Base-by-base conservation (phyloP, 2,888 invertebrate species). In the Lasioglossum lativentre region DNA sequence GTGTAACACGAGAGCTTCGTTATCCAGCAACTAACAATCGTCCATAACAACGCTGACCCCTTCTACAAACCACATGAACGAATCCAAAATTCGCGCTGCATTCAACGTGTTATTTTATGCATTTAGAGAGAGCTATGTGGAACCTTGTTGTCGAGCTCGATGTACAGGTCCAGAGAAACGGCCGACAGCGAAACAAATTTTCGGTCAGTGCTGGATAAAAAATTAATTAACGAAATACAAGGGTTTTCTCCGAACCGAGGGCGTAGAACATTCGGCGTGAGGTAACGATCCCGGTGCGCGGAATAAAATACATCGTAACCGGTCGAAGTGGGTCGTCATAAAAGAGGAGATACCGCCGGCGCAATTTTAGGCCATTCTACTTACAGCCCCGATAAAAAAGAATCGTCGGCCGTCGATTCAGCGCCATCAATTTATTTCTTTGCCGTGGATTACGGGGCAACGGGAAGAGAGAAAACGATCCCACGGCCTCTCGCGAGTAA, bases 401-500 rank as follows among this genome's bases (percentile, higher is more conserved):
- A 74, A 75, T 63, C 63, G 45, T 66, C 66, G 30, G 42, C 34
- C 75, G 42, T 66, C 66, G 75, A 66, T 45, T 63, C n/a, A 66
- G 34, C 66, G 42, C n/a, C 66, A 76, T 76, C 75, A 45, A 66
- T 76, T 76, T 76, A 45, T 76, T 66, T 66, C 75, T 23, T 34
- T 34, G 16, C 16, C 63, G 34, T 66, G 30, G 45, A 66, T n/a
- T 66, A 66, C 66, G 3, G 30, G 30, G 34, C 75, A 14, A 6
- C 45, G 75, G 30, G 34, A n/a, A n/a, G 45, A 45, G 59, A 27
- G 75, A 34, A n/a, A 45, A 45, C 34, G 63, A 63, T 30, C 42
- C 63, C 14, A 34, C 63, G 16, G 34, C 16, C 63, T 4, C 34
- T n/a, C n/a, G 63, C 30, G 45, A 76, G 63, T 66, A 34, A 34